Base-by-base conservation (phyloP, 2,888 invertebrate species). In the Caenorhabditis japonica region DNA sequence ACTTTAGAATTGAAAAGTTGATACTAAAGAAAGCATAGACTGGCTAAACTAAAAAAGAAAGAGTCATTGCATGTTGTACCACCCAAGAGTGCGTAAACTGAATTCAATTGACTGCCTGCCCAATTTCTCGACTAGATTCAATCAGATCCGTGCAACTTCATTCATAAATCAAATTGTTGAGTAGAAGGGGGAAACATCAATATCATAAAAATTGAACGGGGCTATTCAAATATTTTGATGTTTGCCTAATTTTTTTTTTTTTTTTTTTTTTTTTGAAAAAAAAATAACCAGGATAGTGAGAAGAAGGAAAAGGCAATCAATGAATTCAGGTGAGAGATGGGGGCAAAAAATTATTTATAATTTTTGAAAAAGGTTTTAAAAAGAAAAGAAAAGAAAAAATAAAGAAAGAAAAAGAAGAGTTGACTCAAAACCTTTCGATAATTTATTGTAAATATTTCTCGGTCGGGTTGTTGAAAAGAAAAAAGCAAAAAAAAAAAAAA, bases 91-190 rank as follows among this genome's bases (percentile, higher is more conserved):
- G n/a, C n/a, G n/a, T n/a, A n/a, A n/a, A n/a, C n/a, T n/a, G n/a
- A n/a, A n/a, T n/a, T n/a, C n/a, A n/a, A n/a, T n/a, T n/a, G n/a
- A n/a, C n/a, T n/a, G 10, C 25, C 10, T 21, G 4, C 46, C 46
- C 25, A 4, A 8, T 23, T n/a, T 58, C 46, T 21, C 34, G 15
- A 7, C 56, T 56, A 5, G 21, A 56, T 56, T 19, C 56, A 56
- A 56, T 56, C 56, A 56, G 43, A 56, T 44, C 41, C 68, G 53
- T 59, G 58, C 59, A 68, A 59, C 59, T 68, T 68, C 68, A 68
- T 59, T 59, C 46, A 59, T 68, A 68, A 59, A 68, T 30, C 36
- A 41, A 68, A 52, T 47, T 46, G 38, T 47, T 59, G 19, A 10
- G 33, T 41, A 34, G 51, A 51, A 4, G 49, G 34, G 53, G 43